phyloP scores from a whole-genome alignment of 2,888 invertebrate species.

The Aleiodes leptofemur region DNA sequence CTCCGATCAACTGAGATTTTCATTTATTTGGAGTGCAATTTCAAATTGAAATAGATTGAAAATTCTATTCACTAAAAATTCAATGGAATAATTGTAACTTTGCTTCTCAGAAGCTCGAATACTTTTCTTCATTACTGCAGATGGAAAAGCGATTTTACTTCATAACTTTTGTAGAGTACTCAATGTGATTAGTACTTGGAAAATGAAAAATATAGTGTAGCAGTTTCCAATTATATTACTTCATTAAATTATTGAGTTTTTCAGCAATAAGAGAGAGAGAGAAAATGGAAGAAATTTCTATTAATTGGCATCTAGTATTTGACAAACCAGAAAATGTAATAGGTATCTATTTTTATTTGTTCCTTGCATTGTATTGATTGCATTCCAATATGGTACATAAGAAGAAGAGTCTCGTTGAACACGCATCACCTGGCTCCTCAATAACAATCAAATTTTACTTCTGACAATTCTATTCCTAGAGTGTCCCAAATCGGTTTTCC shows the following conservation, averaged over 20 bases:
- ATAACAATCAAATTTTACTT: constrained; percentile 51
- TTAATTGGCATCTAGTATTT: constrained; percentile 11
- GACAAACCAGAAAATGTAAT: constrained; percentile 33
- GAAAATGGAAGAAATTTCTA: not conserved
- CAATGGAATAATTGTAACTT: no score
- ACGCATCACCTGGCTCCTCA: constrained; percentile 47
- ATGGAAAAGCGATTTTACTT: constrained; percentile 1
- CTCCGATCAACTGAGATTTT: no score
- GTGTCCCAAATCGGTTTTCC: constrained; percentile 46
- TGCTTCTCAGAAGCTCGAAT: no score
- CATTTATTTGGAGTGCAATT: no score
- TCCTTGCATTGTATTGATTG: constrained; percentile 36
- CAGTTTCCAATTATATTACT: not conserved
- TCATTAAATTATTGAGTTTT: constrained; percentile 35
- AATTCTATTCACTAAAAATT: no score
- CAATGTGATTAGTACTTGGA: not conserved
- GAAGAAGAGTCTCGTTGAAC: constrained; percentile 21
- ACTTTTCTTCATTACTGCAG: no score
- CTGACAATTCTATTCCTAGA: constrained; percentile 45
- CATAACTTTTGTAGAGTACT: not conserved
- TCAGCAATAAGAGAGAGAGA: not conserved
- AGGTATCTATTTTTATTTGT: constrained; percentile 9
- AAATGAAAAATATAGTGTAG: not conserved
- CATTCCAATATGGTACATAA: constrained; percentile 17
- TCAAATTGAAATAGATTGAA: no score